Evolutionary conservation across 1,140 invertebrate species (phyloP), one percentile per base, ranked within the genome.

Genomic region (Drosophila navojoa): DNA sequence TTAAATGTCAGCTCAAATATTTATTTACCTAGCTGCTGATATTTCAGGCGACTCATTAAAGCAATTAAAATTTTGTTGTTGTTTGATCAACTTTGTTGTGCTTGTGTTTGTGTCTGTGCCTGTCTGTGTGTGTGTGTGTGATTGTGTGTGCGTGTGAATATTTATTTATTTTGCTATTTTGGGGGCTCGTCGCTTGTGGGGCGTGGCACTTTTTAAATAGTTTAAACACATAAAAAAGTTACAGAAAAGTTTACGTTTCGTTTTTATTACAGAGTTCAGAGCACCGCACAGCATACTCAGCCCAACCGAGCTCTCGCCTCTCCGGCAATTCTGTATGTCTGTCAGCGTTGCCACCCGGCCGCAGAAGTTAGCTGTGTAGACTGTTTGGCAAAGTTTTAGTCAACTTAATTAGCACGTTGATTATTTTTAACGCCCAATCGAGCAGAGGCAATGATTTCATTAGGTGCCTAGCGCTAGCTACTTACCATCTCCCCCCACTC

Each of bases 331-430:
- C 19, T 9, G 22, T 7, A 25, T 47, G 40, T 13, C 42, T 6
- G 53, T 16, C 40, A 71, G 45, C 9, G 54, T 58, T 66, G 61
- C 53, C 54, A 71, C 25, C 64, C 55, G 32, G 19, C 58, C 55
- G 25, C 52, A 76, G 19, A 87, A 87, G 55, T 86, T 81, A 49
- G 71, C 42, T 32, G 5, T 13, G 19, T 7, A 16, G 11, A 42
- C 29, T 58, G 42, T 67, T 42, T 61, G 50, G 22, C 42, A 52
- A 57, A 69, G 42, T 87, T 79, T 79, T 57, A 82, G 79, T 71
- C 84, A 87, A 89, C 84, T 76, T 89, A 89, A 87, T 87, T 89
- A 87, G 84, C 72, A 89, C 75, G 76, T 89, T 87, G 85, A 87
- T 89, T 86, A 87, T 89, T 87, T 79, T 89, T 74, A 77, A 77